Evolutionary conservation across 2,797 vertebrate species (phyloP).

Genomic region (Novumbra hubbsi): DNA sequence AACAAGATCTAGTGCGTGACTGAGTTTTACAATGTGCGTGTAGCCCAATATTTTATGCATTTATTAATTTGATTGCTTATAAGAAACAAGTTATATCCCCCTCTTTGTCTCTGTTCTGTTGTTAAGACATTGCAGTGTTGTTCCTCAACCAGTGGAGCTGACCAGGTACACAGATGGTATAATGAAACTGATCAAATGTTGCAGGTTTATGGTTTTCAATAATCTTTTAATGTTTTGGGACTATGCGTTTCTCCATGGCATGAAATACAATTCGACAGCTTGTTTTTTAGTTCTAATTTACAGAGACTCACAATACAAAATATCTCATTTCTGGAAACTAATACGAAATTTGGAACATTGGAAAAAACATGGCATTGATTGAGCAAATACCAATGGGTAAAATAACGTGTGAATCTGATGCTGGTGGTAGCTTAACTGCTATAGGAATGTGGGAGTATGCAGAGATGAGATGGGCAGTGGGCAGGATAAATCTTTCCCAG

Average conservation of each 20-base stretch:
- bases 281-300: not conserved
- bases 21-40: no score
- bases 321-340: not conserved
- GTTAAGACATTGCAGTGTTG: no score
- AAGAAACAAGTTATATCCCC: no score
- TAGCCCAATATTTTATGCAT: no score
- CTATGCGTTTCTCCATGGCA: not conserved
- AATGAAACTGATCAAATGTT: not conserved
- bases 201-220: not conserved
- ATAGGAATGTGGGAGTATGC: not conserved
- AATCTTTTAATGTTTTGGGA: not conserved
- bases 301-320: not conserved
- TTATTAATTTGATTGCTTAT: no score
- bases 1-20: no score
- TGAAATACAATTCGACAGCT: not conserved
- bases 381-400: not conserved
- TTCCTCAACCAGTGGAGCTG: no score
- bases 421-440: not conserved
- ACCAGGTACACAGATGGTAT: not conserved
- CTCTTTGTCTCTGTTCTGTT: no score
- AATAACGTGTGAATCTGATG: not conserved
- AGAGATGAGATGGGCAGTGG: conserved; percentile 1
- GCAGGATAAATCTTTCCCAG: conserved; percentile 10
- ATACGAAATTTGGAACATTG: not conserved
- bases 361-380: not conserved